phyloP scores from a whole-genome alignment of 2,888 invertebrate species.

The Hypomecis atomaria region DNA sequence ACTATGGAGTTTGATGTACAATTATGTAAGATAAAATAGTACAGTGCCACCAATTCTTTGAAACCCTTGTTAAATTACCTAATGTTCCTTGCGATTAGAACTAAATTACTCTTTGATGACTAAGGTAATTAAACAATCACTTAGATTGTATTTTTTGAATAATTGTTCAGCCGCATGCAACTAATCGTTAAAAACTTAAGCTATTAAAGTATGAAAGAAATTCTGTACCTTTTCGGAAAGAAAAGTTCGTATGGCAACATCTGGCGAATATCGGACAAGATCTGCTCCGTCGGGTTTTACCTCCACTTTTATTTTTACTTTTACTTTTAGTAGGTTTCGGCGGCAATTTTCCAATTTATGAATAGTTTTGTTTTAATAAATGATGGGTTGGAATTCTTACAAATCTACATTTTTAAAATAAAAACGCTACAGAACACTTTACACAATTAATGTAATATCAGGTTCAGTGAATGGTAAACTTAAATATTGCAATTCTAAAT shows the following conservation, averaged over 20 bases:
- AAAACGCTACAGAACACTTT: too few relatives aligned
- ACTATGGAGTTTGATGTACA: too few relatives aligned
- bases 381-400: not conserved
- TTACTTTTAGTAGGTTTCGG: not conserved
- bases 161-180: conserved; percentile 22
- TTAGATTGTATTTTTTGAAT: conserved; percentile 12
- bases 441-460: too few relatives aligned
- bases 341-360: not conserved
- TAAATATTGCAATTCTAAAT: too few relatives aligned
- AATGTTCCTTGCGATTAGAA: not conserved
- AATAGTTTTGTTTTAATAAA: not conserved
- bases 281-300: conserved; percentile 19
- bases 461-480: too few relatives aligned
- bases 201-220: conserved; percentile 29
- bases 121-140: not conserved
- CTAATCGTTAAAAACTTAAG: conserved; percentile 31
- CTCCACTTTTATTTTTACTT: conserved; percentile 5
- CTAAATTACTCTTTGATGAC: conserved; percentile 12
- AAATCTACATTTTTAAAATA: too few relatives aligned
- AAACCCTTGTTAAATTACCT: not conserved
- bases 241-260: conserved; percentile 33
- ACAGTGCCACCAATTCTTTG: too few relatives aligned
- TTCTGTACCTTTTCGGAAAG: conserved; percentile 34
- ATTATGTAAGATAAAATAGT: too few relatives aligned
- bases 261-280: conserved; percentile 30